A percentile compares a stretch with the other conserved stretches of the same genome.
phyloP scores from a whole-genome alignment of 2,113 vertebrate genomes.

The Gracilinanus agilis region DNA sequence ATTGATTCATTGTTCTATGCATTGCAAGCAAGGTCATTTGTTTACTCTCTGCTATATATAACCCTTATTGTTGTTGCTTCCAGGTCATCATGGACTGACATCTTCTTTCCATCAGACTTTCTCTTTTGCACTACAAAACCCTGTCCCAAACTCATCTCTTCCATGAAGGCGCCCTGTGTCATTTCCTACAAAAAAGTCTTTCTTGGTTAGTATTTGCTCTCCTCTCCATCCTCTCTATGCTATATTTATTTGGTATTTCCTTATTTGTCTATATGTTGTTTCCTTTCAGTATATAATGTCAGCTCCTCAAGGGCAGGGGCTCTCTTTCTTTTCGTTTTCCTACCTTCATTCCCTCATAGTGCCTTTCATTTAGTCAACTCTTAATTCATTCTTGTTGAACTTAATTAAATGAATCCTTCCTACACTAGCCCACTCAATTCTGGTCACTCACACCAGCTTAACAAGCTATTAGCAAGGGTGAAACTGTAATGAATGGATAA shows the following conservation, averaged over 20 bases:
- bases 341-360: background rate
- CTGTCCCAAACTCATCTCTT: background rate
- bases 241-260: background rate
- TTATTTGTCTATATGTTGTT: background rate
- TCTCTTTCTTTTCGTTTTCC: background rate
- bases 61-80: background rate
- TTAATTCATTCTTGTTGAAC: background rate
- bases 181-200: background rate
- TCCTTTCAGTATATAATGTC: background rate
- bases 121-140: background rate
- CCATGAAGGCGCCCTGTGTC: background rate
- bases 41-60: background rate
- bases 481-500: background rate
- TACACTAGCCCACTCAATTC: background rate
- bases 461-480: background rate
- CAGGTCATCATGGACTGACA: background rate
- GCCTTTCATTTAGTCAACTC: background rate
- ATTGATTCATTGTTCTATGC: background rate
- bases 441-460: background rate
- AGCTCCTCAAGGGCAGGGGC: background rate
- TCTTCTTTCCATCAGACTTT: background rate
- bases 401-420: background rate
- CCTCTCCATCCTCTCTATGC: background rate
- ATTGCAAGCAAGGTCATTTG: background rate
- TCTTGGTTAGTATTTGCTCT: background rate